Evolutionary conservation across 2,888 invertebrate species (phyloP).

Genomic region (Drosophila hamatofila): DNA sequence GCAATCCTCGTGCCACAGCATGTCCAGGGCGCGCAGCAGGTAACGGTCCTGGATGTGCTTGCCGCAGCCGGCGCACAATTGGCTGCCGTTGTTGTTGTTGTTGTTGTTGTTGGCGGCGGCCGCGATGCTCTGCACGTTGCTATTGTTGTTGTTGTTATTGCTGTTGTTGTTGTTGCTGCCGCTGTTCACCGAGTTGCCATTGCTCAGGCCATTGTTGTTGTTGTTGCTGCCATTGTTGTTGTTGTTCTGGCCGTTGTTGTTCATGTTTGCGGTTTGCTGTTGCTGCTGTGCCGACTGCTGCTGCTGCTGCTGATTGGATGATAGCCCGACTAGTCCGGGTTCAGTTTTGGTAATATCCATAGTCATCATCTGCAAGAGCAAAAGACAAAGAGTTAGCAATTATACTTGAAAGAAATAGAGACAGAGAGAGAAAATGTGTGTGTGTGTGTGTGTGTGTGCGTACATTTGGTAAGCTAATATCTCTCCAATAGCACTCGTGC

Average conservation of each 20-base stretch:
- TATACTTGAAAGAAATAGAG: not conserved
- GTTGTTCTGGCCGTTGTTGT: constrained; percentile 54
- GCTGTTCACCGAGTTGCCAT: constrained; percentile 63
- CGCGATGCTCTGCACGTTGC: constrained; percentile 72
- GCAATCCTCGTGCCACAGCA: constrained; percentile 99
- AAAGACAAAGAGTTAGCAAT: not conserved
- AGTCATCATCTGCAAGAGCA: constrained; percentile 88
- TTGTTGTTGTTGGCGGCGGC: constrained; percentile 77
- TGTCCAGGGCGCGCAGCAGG: constrained; percentile 95
- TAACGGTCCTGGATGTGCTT: constrained; percentile 97
- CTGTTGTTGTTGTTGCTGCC: constrained; percentile 36
- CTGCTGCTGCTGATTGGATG: constrained; percentile 80
- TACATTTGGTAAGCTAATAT: constrained; percentile 33
- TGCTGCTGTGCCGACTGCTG: constrained; percentile 53
- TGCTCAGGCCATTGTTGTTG: constrained; percentile 59
- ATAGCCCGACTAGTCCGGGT: constrained; percentile 85
- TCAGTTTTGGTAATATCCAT: constrained; percentile 95
- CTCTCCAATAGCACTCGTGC: constrained; percentile 28
- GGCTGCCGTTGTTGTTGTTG: constrained; percentile 85
- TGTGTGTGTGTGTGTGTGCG: not conserved
- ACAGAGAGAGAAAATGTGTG: not conserved
- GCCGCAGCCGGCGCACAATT: constrained; percentile 97
- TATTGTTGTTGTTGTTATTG: constrained; percentile 54
- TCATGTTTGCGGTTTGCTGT: constrained; percentile 65
- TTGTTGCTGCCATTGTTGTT: constrained; percentile 21